phyloP scores from a whole-genome alignment of 2,888 invertebrate species.

The Apocheima hispidaria region DNA sequence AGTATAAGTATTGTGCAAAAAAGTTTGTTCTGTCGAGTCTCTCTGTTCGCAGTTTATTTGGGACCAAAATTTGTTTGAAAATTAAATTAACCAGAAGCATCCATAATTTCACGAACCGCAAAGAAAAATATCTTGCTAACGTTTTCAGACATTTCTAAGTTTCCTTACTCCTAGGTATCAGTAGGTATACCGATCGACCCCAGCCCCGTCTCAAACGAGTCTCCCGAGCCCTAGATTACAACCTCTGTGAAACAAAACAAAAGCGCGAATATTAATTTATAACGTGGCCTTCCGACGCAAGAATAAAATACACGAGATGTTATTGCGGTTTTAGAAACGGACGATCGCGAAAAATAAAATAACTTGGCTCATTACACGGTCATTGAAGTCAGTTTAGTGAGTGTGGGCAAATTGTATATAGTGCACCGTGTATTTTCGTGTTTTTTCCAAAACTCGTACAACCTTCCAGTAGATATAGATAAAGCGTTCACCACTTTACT shows the following conservation, averaged over 20 bases:
- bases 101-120: neutral
- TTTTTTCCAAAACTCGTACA: too few relatives aligned
- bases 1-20: too few relatives aligned
- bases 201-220: constrained; percentile 5
- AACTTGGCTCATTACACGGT: too few relatives aligned
- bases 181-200: neutral
- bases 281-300: constrained; percentile 40
- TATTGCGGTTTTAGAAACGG: constrained; percentile 53
- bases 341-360: neutral
- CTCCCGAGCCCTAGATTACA: constrained; percentile 16
- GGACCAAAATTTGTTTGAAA: too few relatives aligned
- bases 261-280: constrained; percentile 51
- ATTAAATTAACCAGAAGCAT: neutral
- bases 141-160: neutral
- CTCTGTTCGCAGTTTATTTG: too few relatives aligned
- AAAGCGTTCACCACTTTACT: too few relatives aligned
- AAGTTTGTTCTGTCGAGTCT: too few relatives aligned
- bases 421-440: too few relatives aligned
- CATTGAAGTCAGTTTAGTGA: too few relatives aligned
- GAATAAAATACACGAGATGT: constrained; percentile 54
- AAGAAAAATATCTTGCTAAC: neutral
- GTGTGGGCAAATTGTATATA: too few relatives aligned
- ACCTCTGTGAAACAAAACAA: constrained; percentile 30
- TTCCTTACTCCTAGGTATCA: neutral
- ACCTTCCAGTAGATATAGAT: too few relatives aligned